Base-by-base conservation (phyloP, 2,888 invertebrate species). In the Uloborus plumipes region DNA sequence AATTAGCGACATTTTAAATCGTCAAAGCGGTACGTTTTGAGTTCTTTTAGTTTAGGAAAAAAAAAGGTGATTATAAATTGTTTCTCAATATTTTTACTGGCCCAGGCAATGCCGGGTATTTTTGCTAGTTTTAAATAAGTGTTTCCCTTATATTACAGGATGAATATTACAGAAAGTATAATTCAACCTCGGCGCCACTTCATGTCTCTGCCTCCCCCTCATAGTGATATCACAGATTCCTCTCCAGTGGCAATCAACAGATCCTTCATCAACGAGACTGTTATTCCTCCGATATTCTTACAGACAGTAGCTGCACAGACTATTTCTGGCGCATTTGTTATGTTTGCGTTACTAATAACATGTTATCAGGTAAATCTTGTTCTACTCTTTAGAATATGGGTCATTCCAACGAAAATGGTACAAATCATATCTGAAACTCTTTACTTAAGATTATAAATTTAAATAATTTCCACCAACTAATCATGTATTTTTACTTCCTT, bases 261-360 rank as follows among this genome's bases (percentile, higher is more conserved):
- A 13, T 74, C 75, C 26, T 39, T 55, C 16, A 50, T 22, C n/a
- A 81, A 75, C 75, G 73, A 49, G 15, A 74, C 69, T 50, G 62
- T 61, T 16, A 73, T 75, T 74, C 87, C 88, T 39, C 86, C 87
- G 62, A 89, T 97, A 88, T 99, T 99, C 90, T 92, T 99, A 86
- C 97, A 98, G 90, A 97, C 98, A 26, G 93, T 94, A 88, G 92
- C 95, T 51, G 98, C 98, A 18, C 97, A 99, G 90, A 94, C 94
- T 85, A 94, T 99, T 86, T 96, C 98, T 47, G 99, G 99, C 73
- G 93, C 94, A 82, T 99, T 98, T 90, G 97, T 99, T 65, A 97
- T 95, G 94, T 93, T 94, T 73, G 97, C 99, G 1, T 92, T 99
- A 70, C 94, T 99, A 89, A 93, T 99, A 87, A 98, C 99, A 87